Evolutionary conservation across 2,113 vertebrate genomes (phyloP).

Genomic region (Centropus unirufus): DNA sequence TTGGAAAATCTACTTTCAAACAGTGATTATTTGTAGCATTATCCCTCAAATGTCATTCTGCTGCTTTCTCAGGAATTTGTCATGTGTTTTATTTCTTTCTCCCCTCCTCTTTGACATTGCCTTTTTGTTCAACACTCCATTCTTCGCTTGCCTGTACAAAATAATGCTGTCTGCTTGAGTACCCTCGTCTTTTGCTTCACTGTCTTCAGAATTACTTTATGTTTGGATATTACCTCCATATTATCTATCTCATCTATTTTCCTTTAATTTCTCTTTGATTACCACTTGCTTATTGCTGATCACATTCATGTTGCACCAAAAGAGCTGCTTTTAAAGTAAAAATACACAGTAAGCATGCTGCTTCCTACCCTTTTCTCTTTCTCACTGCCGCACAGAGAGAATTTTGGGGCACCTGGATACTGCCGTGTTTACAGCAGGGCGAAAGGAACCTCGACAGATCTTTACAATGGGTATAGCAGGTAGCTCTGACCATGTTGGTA

Average conservation of each 20-base stretch:
- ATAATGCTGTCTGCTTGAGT: no score
- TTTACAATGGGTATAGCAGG: background rate
- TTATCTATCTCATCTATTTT: no score
- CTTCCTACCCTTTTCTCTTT: background rate
- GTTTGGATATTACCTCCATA: background rate
- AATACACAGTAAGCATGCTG: rapidly evolving
- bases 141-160: background rate
- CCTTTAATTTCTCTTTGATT: background rate
- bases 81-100: background rate
- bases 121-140: background rate
- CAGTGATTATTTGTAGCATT: background rate
- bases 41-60: background rate
- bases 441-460: background rate
- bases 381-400: background rate
- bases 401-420: background rate
- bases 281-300: no score
- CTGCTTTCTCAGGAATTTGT: background rate
- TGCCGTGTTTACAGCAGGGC: no score
- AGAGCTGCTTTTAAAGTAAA: background rate
- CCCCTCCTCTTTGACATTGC: background rate
- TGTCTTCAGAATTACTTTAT: background rate
- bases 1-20: background rate
- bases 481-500: background rate
- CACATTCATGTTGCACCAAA: background rate
- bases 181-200: background rate